A percentile compares a stretch with the other conserved stretches of the same genome.
Conservation (phyloP, 2,888 invertebrate species). For the Noctua pronuba region DNA sequence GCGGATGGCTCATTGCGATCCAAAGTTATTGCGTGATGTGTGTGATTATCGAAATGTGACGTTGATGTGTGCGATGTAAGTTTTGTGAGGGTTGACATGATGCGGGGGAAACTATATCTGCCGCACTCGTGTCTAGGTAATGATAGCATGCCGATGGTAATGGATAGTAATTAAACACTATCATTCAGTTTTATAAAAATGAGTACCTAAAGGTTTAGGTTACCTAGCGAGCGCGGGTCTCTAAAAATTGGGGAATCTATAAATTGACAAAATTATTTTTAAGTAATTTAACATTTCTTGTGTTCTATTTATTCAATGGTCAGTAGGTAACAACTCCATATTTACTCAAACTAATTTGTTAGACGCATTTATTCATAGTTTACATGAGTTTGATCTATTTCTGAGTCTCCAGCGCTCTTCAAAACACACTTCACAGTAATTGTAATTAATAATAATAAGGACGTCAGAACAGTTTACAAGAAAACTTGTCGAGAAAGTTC, state of each 20-base stretch:
- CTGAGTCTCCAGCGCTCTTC: not conserved
- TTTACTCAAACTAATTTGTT: not conserved
- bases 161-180: not conserved
- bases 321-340: not conserved
- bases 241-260: not conserved
- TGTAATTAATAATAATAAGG: slow-evolving; percentile 32
- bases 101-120: not conserved
- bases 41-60: slow-evolving; percentile 39
- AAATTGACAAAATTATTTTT: not conserved
- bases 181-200: not conserved
- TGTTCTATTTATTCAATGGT: not conserved
- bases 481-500: slow-evolving; percentile 11
- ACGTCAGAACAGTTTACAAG: not conserved
- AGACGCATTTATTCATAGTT: slow-evolving; percentile 3
- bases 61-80: slow-evolving; percentile 1
- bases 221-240: not conserved
- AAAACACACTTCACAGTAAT: slow-evolving; percentile 21
- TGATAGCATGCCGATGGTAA: not conserved
- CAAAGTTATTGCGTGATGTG: slow-evolving; percentile 62
- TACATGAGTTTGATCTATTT: slow-evolving; percentile 8
- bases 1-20: slow-evolving; percentile 64
- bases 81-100: not conserved
- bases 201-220: not conserved
- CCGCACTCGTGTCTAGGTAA: not conserved
- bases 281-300: not conserved